A percentile compares a stretch with the other conserved stretches of the same genome.
Evolutionary conservation across 2,113 vertebrate species (phyloP).

Genomic region (Prinia subflava): DNA sequence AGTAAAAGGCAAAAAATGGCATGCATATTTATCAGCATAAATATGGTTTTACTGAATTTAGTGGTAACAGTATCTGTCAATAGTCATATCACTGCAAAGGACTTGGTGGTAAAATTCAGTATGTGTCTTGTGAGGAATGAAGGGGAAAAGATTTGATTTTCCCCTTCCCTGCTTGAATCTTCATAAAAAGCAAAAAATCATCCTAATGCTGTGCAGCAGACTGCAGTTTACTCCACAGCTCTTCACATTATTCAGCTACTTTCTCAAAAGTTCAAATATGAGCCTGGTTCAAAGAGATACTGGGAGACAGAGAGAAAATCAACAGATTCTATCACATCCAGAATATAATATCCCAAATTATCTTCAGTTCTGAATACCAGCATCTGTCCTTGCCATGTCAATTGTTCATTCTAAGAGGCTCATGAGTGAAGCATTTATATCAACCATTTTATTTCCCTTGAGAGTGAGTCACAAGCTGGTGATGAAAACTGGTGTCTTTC

Average conservation of each 20-base stretch:
- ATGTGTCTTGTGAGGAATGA: neutral
- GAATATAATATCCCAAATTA: neutral
- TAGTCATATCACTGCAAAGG: neutral
- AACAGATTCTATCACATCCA: neutral
- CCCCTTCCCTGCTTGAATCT: neutral
- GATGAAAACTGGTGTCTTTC: neutral
- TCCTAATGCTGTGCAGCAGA: neutral
- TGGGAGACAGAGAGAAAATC: neutral
- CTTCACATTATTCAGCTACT: neutral
- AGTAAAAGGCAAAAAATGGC: neutral
- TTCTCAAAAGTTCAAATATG: neutral
- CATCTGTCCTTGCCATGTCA: neutral
- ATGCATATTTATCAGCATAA: neutral
- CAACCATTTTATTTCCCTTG: neutral
- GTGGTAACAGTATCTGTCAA: neutral
- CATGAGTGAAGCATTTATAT: neutral
- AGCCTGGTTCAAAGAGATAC: rapidly evolving
- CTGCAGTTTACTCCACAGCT: neutral
- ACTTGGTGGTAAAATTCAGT: neutral
- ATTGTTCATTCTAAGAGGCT: neutral
- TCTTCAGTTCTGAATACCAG: neutral
- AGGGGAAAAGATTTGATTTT: neutral
- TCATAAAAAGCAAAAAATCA: neutral
- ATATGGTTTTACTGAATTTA: neutral
- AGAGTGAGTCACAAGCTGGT: neutral